A percentile compares a stretch with the other conserved stretches of the same genome.
Conservation (phyloP, 2,888 invertebrate genomes). For the Limnephilus rhombicus region DNA sequence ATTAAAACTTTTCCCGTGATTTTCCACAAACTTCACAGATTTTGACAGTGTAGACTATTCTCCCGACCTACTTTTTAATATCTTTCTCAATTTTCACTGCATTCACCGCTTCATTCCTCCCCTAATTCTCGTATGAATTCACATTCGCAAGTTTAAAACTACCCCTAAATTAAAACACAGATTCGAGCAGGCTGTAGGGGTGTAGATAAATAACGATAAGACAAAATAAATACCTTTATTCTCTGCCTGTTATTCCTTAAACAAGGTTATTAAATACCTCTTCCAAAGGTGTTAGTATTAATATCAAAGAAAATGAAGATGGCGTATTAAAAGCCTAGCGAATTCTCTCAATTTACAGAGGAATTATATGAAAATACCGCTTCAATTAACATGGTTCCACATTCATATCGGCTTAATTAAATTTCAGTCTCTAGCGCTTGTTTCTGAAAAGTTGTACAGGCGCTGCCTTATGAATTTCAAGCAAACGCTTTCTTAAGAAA, state of each 20-base stretch:
- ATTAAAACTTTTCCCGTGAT: not conserved
- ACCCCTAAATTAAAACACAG: not conserved
- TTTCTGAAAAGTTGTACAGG: not conserved
- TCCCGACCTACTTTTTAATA: not conserved
- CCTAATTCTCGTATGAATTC: not conserved
- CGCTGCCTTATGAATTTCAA: not conserved
- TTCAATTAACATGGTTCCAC: not conserved
- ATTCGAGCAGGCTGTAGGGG: not conserved
- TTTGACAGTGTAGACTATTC: not conserved
- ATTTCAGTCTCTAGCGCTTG: not conserved
- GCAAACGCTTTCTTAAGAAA: not conserved
- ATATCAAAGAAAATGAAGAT: not conserved
- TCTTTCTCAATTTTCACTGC: not conserved
- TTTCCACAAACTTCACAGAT: not conserved
- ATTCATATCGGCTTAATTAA: not conserved
- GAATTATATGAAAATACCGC: not conserved
- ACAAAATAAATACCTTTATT: not conserved
- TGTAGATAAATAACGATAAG: not conserved
- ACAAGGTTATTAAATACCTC: not conserved
- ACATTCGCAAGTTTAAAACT: not conserved
- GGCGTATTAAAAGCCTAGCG: not conserved
- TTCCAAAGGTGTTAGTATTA: not conserved
- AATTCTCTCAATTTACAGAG: not conserved
- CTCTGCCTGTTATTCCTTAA: not conserved
- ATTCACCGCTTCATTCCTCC: not conserved